Percentiles rank a stretch among this genome's conserved stretches.
Evolutionary conservation across 1,140 invertebrate species (phyloP).

Genomic region (Metopolophium dirhodum): DNA sequence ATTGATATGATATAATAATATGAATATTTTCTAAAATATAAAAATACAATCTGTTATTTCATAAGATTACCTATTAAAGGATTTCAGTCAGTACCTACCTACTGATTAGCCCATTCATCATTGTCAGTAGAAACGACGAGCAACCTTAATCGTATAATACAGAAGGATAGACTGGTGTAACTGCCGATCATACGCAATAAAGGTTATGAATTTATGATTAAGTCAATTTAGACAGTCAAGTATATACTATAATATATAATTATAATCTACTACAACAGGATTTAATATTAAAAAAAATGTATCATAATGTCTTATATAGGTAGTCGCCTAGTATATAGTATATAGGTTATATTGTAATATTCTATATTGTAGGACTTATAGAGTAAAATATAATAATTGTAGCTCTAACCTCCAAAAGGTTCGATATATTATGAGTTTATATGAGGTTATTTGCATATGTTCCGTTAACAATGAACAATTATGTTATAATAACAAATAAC

Average conservation of each 20-base stretch:
- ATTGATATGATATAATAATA: neutral
- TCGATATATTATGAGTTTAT: neutral
- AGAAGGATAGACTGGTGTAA: neutral
- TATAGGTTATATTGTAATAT: no score
- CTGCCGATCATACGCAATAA: neutral
- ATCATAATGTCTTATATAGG: no score
- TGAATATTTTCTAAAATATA: neutral
- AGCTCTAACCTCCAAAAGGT: neutral
- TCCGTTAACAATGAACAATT: no score
- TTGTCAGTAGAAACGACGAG: neutral
- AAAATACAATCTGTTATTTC: neutral
- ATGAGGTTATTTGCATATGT: neutral
- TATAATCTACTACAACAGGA: no score
- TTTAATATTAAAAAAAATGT: no score
- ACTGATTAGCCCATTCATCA: neutral
- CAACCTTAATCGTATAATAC: neutral
- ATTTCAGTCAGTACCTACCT: neutral
- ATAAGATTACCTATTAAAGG: neutral
- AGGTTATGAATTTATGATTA: neutral
- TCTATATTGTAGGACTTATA: no score
- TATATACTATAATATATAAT: no score
- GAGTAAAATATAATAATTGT: neutral
- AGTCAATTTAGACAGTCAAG: neutral
- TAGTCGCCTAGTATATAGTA: no score
- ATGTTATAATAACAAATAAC: neutral